A percentile compares a stretch with the other conserved stretches of the same genome.
Conservation (phyloP, 2,888 invertebrate genomes). For the Diplazon laetatorius region DNA sequence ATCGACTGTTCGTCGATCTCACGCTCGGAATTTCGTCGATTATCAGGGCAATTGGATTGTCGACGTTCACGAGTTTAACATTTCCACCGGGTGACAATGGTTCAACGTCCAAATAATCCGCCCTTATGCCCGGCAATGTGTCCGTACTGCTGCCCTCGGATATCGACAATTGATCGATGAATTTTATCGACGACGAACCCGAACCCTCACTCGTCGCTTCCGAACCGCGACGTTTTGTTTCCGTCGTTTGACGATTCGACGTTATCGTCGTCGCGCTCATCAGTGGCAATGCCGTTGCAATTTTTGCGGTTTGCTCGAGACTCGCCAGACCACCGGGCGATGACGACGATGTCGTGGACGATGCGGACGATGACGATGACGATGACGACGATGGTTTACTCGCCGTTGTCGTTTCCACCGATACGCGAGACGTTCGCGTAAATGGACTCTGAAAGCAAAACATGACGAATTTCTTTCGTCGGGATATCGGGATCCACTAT, state of each 20-base stretch:
- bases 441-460: constrained; percentile 82
- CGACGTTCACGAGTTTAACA: constrained; percentile 51
- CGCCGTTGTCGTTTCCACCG: constrained; percentile 60
- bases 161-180: constrained; percentile 79
- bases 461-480: no score
- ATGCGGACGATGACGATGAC: no score
- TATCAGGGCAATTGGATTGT: no score
- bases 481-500: no score
- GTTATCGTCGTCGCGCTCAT: constrained; percentile 57
- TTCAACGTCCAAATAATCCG: constrained; percentile 78
- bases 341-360: no score
- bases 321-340: constrained; percentile 64
- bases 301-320: constrained; percentile 60
- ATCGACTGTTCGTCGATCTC: no score
- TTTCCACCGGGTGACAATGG: constrained; percentile 77
- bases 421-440: constrained; percentile 74
- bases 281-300: constrained; percentile 44
- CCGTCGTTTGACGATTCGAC: constrained; percentile 44
- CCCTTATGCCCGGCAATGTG: constrained; percentile 77
- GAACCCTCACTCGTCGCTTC: constrained; percentile 79
- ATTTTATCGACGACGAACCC: constrained; percentile 77
- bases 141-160: constrained; percentile 79
- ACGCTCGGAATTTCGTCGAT: no score
- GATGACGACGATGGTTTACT: constrained; percentile 61
- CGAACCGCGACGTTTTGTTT: constrained; percentile 72